A percentile compares a stretch with the other conserved stretches of the same genome.
Evolutionary conservation across 2,888 invertebrate genomes (phyloP).

Genomic region (Tiphia femorata): DNA sequence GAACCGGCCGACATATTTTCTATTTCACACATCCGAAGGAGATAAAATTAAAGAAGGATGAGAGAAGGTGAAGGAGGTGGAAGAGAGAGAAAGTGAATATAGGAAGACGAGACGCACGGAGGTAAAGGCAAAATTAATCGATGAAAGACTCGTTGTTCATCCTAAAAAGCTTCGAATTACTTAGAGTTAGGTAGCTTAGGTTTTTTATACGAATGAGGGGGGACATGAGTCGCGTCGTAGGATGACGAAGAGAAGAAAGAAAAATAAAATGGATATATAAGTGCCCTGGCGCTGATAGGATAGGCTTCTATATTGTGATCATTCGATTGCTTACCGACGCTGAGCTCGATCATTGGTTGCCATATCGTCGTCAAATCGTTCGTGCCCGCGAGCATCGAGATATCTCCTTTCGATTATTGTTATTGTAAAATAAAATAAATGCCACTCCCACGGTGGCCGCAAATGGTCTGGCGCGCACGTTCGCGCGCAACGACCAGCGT

Average conservation of each 20-base stretch:
- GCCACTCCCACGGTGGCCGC: too few relatives aligned
- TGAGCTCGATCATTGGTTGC: constrained; percentile 26
- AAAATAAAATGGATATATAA: constrained; percentile 24
- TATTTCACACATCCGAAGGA: too few relatives aligned
- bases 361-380: constrained; percentile 32
- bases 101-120: not conserved
- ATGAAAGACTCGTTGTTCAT: constrained; percentile 42
- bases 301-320: constrained; percentile 32
- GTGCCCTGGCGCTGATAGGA: constrained; percentile 30
- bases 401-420: too few relatives aligned
- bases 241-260: not conserved
- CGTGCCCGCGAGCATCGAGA: constrained; percentile 10
- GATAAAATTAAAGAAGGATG: not conserved
- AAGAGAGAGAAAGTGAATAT: constrained; percentile 6
- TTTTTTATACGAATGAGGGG: constrained; percentile 44
- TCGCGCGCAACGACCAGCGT: too few relatives aligned
- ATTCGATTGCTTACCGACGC: constrained; percentile 32
- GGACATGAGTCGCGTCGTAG: not conserved
- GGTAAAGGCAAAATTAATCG: not conserved
- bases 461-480: too few relatives aligned
- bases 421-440: too few relatives aligned
- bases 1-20: too few relatives aligned
- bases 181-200: constrained; percentile 57
- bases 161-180: constrained; percentile 49
- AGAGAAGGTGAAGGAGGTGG: constrained; percentile 4